Evolutionary conservation across 2,797 vertebrate species (phyloP), one percentile per base, ranked within the genome.

Genomic region (Sardinella longiceps): DNA sequence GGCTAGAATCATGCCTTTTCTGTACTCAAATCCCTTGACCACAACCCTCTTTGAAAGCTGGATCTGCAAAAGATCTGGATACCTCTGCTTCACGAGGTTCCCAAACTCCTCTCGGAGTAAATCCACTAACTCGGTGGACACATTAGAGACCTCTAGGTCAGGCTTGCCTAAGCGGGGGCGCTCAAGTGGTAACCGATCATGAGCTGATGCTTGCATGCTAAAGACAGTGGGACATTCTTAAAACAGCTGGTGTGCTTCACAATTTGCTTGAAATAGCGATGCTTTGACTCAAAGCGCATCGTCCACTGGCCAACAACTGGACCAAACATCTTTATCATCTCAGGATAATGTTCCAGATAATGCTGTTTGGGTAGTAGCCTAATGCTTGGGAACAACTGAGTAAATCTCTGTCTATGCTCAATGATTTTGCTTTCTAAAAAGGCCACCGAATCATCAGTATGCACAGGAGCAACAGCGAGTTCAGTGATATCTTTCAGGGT

Each of bases 171-270:
- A n/a, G n/a, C n/a, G 43, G 70, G 70, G 37, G 39, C 11, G 70
- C 70, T 80, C 48, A 56, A 53, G 33, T 82, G 81, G 81, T 58
- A 82, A 37, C 51, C 81, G 37, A 56, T 46, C 58, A 45, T 83
- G 53, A 86, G 30, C 28, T 88, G 85, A 87, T 86, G 85, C 30
- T 87, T 88, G 7, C 50, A 80, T 10, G 77, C 43, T 10, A 80
- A 70, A 6, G 77, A 80, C n/a, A 50, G 50, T 14, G 58, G 58
- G n/a, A 63, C 58, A 63, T 25, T 63, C n/a, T 25, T 63, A 18
- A 63, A 63, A 18, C 84, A 86, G 20, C 39, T 80, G 10, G n/a
- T 84, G 39, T 80, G 58, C 20, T 10, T 63, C n/a, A 63, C 28
- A 28, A 63, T 25, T 46, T 56, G 15, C 51, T 56, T 56, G 23